These are phyloP conservation scores for Centruroides sculpturatus DNA, from an alignment of 1,140 invertebrate species.

Conservation along the genomic window DNA sequence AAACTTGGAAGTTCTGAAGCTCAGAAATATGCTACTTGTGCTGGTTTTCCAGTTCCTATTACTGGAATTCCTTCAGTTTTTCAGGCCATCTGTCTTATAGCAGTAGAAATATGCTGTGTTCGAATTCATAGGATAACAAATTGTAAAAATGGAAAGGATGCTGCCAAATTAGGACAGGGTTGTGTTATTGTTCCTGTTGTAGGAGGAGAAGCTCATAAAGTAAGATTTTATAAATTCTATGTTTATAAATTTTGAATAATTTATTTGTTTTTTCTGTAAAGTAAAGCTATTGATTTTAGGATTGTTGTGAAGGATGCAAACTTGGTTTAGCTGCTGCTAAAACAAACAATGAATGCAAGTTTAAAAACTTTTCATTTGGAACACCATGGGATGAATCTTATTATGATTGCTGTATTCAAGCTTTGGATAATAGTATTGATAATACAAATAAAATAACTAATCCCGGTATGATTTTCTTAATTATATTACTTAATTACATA, in stretches of 20 bases:
- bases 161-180: slow-evolving; percentile 30
- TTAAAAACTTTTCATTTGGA: slow-evolving; percentile 34
- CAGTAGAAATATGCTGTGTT: slow-evolving; percentile 38
- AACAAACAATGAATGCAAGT: slow-evolving; percentile 33
- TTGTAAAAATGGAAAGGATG: slow-evolving; percentile 34
- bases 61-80: slow-evolving; percentile 29
- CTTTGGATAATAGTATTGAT: no score
- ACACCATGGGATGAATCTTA: slow-evolving; percentile 38
- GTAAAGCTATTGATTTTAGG: slow-evolving; percentile 19
- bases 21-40: slow-evolving; percentile 31
- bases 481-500: no score
- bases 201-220: no score
- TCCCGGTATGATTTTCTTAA: no score
- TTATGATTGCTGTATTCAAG: slow-evolving; percentile 31
- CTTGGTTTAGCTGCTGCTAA: slow-evolving; percentile 33
- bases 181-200: slow-evolving; percentile 21
- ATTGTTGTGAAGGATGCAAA: slow-evolving; percentile 42
- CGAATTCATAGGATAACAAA: slow-evolving; percentile 25
- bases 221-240: no score
- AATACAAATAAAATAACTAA: no score
- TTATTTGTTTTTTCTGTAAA: no score
- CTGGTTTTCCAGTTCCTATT: slow-evolving; percentile 32
- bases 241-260: no score
- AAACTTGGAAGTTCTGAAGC: slow-evolving; percentile 35
- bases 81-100: slow-evolving; percentile 34